A percentile compares a stretch with the other conserved stretches of the same genome.
Conservation (phyloP, 1,140 invertebrate genomes). For the Dendroctonus ponderosae region DNA sequence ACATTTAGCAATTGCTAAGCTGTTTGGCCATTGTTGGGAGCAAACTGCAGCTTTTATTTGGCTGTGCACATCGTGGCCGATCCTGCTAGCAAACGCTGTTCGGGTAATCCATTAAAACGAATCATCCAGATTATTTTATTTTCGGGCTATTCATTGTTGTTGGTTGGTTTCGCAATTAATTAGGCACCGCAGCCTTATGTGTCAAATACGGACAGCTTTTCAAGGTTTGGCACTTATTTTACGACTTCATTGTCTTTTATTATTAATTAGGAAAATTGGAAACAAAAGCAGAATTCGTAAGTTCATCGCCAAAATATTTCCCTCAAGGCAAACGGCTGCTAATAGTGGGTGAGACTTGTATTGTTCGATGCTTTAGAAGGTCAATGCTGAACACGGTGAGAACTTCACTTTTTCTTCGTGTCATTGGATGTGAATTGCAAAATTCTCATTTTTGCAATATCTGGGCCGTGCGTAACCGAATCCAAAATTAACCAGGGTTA, state of each 20-base stretch:
- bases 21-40: background rate
- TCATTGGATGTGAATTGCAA: too few species aligned
- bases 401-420: background rate
- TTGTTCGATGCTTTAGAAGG: slow-evolving; percentile 5
- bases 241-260: slow-evolving; percentile 12
- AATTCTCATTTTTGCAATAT: background rate
- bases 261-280: slow-evolving; percentile 18
- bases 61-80: background rate
- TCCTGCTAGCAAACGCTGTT: slow-evolving; percentile 1
- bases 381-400: background rate
- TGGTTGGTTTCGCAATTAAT: slow-evolving; percentile 11
- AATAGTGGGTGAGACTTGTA: background rate
- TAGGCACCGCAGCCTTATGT: slow-evolving; percentile 15
- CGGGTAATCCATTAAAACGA: slow-evolving; percentile 6
- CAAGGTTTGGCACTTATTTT: slow-evolving; percentile 8
- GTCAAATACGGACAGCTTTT: slow-evolving; percentile 21
- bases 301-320: slow-evolving; percentile 4
- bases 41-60: background rate
- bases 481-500: slow-evolving; percentile 1
- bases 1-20: background rate
- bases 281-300: slow-evolving; percentile 13
- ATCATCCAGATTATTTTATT: slow-evolving; percentile 9
- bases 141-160: slow-evolving; percentile 17
- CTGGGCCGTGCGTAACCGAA: background rate
- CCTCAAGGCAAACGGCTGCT: background rate